Base-by-base conservation (phyloP, 2,797 vertebrate genomes). In the Agapornis canus region DNA sequence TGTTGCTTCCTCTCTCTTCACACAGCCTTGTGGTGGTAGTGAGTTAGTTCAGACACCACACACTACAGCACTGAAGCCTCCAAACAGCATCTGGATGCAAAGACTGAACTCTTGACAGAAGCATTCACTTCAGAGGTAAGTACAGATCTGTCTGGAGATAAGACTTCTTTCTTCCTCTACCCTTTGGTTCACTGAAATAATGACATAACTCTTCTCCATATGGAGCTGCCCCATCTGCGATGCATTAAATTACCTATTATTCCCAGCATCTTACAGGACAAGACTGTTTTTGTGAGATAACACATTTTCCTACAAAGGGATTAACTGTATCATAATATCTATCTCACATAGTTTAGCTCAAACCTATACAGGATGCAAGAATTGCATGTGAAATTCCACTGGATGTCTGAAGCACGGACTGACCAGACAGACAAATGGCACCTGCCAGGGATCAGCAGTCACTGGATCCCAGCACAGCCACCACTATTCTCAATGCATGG, bases 161-260 rank as follows among this genome's bases (percentile, higher is more conserved):
- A 35, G 66, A 65, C 25, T 32, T 77, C 65, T 80, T 52, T 75
- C 83, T 72, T 90, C 81, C 21, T 65, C 59, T n/a, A 40, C 15
- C 21, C 66, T 84, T 78, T 84, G 51, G 13, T 82, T 77, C 82
- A 35, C 3, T 1, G 23, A 27, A 82, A 75, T 70, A 86, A 69
- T 48, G 66, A 72, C 19, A 12, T 43, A 92, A 89, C 51, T 84
- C 80, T 79, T 59, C 64, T 73, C 51, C 73, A 66, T 8, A 35
- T 18, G n/a, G 61, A 94, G 73, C 86, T 88, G 77, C 65, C 84
- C 91, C 87, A 79, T 56, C 94, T 88, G 82, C 31, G 49, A 79
- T 86, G 18, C 73, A 90, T 79, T 90, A 86, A 35, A 83, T 86
- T 19, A 89, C 51, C 63, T 82, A 37, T 72, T 73, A 59, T 29